phyloP scores from a whole-genome alignment of 2,888 invertebrate species.

The Netelia fuscicornis region DNA sequence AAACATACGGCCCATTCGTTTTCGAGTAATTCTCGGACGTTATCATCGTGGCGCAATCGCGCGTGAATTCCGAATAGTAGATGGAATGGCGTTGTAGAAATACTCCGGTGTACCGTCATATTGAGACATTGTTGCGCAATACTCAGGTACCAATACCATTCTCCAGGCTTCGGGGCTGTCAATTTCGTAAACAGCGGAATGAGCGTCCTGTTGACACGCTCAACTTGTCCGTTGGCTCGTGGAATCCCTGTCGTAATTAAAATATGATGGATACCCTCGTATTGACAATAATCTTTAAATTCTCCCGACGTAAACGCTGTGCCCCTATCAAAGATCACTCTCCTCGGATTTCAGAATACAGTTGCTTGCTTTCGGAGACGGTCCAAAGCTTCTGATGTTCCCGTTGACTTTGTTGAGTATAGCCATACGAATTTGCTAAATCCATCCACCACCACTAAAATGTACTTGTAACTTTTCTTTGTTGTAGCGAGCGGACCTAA shows the following conservation, averaged over 20 bases:
- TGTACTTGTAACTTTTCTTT: conserved; percentile 61
- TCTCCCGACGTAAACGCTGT: conserved; percentile 56
- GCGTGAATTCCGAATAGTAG: conserved; percentile 52
- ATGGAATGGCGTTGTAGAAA: conserved; percentile 46
- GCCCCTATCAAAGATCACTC: conserved; percentile 57
- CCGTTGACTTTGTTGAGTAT: conserved; percentile 62
- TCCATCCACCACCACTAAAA: conserved; percentile 58
- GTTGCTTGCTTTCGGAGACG: conserved; percentile 50
- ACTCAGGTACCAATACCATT: conserved; percentile 40
- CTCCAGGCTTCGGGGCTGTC: conserved; percentile 67
- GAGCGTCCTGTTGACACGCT: conserved; percentile 75
- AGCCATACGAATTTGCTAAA: conserved; percentile 67
- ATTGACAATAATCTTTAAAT: conserved; percentile 54
- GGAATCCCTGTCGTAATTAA: conserved; percentile 77
- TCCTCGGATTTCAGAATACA: conserved; percentile 62
- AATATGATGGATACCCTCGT: conserved; percentile 60
- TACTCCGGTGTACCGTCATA: conserved; percentile 37
- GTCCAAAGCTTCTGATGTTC: conserved; percentile 53
- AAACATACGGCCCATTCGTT: background rate
- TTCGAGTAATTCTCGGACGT: conserved; percentile 1
- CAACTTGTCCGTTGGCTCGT: conserved; percentile 80
- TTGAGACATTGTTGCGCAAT: conserved; percentile 51
- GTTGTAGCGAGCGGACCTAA: conserved; percentile 56
- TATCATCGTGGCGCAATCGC: background rate
- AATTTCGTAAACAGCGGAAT: conserved; percentile 78